A percentile compares a stretch with the other conserved stretches of the same genome.
Evolutionary conservation across 1,140 invertebrate species (phyloP).

Genomic region (Trachymyrmex septentrionalis): DNA sequence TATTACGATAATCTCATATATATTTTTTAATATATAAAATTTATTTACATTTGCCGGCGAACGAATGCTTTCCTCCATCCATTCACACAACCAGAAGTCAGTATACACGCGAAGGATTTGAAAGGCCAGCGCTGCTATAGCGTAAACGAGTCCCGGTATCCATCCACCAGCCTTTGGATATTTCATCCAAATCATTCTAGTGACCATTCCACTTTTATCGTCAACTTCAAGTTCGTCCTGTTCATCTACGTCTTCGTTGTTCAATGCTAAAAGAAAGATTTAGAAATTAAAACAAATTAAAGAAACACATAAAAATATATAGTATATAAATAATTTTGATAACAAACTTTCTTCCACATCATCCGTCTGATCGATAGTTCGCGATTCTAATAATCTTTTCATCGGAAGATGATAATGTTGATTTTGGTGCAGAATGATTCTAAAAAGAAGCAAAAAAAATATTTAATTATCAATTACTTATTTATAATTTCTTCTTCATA

Average conservation of each 20-base stretch:
- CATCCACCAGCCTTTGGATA: constrained; percentile 90
- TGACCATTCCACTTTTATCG: constrained; percentile 74
- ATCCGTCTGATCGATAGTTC: constrained; percentile 83
- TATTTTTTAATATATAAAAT: not conserved
- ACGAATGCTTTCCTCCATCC: constrained; percentile 84
- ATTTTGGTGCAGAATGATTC: constrained; percentile 58
- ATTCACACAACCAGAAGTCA: constrained; percentile 89
- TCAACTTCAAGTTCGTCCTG: constrained; percentile 26
- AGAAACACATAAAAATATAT: not conserved
- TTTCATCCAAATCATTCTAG: constrained; percentile 88
- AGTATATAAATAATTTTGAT: not conserved
- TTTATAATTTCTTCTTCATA: constrained; percentile 36
- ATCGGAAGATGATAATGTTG: constrained; percentile 70
- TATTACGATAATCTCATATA: not conserved
- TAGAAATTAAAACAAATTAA: not conserved
- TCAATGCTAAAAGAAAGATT: not conserved
- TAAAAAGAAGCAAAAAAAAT: constrained; percentile 10
- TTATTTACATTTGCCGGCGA: constrained; percentile 14
- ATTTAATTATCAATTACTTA: constrained; percentile 1
- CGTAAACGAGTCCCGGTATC: constrained; percentile 86
- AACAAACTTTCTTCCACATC: constrained; percentile 84
- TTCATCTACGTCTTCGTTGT: not conserved
- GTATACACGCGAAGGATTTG: constrained; percentile 88
- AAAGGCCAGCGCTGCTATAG: constrained; percentile 88
- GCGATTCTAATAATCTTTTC: constrained; percentile 82